These are phyloP conservation scores for Drosophila colorata DNA, from an alignment of 2,888 invertebrate genomes.

Conservation along the genomic window DNA sequence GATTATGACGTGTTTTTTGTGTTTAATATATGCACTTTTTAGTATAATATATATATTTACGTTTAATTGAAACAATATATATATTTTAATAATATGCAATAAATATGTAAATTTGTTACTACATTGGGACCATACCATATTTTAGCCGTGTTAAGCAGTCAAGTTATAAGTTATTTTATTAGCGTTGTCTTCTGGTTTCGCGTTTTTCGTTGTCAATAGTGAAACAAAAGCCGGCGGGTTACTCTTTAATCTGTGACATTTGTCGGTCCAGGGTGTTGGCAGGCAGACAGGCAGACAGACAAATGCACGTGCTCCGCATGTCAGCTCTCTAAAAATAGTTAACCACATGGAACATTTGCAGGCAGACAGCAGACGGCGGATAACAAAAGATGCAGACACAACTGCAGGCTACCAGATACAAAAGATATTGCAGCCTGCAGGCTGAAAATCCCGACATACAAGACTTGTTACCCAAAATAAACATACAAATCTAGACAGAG, in stretches of 20 bases:
- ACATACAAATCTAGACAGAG: constrained; percentile 9
- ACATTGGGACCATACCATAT: not conserved
- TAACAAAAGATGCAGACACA: constrained; percentile 39
- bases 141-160: not conserved
- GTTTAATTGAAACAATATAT: not conserved
- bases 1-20: constrained; percentile 1
- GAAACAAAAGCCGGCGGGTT: not conserved
- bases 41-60: not conserved
- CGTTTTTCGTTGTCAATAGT: not conserved
- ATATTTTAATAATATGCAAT: not conserved
- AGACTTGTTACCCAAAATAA: constrained; percentile 31
- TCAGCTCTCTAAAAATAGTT: constrained; percentile 49
- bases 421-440: constrained; percentile 14
- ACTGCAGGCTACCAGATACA: constrained; percentile 1
- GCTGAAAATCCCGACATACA: constrained; percentile 7
- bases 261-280: constrained; percentile 3
- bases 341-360: constrained; percentile 44
- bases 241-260: constrained; percentile 29
- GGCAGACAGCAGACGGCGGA: constrained; percentile 20
- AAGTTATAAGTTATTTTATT: constrained; percentile 1
- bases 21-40: not conserved
- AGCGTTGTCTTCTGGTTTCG: not conserved
- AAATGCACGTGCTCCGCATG: constrained; percentile 21
- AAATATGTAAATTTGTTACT: not conserved
- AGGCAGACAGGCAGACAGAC: constrained; percentile 19